Conservation (phyloP, 2,797 vertebrate genomes). For the Chrosomus eos region DNA sequence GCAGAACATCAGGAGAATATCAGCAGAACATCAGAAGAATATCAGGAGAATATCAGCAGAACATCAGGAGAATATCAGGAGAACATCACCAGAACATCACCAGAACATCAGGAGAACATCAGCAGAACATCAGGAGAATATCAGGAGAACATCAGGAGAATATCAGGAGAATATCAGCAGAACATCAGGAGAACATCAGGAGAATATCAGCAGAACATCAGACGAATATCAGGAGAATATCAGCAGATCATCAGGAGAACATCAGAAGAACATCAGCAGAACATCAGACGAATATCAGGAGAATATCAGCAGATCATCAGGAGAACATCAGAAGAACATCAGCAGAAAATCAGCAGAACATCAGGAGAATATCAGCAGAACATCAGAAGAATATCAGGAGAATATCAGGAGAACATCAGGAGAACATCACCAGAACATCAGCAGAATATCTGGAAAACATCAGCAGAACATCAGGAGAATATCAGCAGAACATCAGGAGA, state of each 20-base stretch:
- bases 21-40: background rate
- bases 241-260: fast-evolving
- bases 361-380: fast-evolving
- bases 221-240: background rate
- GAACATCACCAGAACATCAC: background rate
- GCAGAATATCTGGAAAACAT: background rate
- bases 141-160: background rate
- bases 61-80: fast-evolving
- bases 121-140: background rate
- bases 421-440: background rate
- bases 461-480: background rate
- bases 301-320: background rate
- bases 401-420: background rate
- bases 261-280: background rate
- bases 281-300: background rate
- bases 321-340: background rate
- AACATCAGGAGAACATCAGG: background rate
- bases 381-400: background rate
- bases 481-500: too few species aligned
- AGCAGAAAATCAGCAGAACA: background rate
- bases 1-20: background rate
- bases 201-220: background rate
- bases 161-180: fast-evolving
- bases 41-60: background rate
- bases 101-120: fast-evolving